Conservation (phyloP, 2,797 vertebrate species). For the Bucorvus abyssinicus region DNA sequence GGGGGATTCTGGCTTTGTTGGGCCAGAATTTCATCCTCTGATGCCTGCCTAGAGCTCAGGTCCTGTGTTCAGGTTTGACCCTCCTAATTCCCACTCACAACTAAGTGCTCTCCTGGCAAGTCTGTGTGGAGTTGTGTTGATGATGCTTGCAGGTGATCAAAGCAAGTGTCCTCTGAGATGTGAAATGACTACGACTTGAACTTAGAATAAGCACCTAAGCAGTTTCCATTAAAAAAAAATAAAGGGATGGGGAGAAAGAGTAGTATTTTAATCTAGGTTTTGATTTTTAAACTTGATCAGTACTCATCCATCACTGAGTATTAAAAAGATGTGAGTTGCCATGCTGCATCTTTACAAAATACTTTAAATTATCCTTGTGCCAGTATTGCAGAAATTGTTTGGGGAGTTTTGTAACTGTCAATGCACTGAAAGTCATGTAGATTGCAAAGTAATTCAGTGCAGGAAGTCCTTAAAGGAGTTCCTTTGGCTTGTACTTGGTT, state of each 20-base stretch:
- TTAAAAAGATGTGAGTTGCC: not conserved
- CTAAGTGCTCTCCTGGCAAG: not conserved
- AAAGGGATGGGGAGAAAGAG: not conserved
- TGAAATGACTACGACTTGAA: conserved; percentile 23
- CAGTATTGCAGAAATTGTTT: not conserved
- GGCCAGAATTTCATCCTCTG: not conserved
- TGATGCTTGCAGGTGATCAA: not conserved
- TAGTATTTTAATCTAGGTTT: not conserved
- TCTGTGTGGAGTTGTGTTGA: not conserved
- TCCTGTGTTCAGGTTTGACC: not conserved
- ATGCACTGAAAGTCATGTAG: not conserved
- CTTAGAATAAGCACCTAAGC: not conserved
- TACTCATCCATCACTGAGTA: not conserved
- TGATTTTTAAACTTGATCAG: not conserved
- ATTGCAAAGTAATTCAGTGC: conserved; percentile 3
- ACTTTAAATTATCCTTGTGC: not conserved
- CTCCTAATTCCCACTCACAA: not conserved
- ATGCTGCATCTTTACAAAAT: not conserved
- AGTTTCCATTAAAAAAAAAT: not conserved
- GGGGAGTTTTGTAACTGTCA: not conserved
- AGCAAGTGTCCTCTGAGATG: not conserved
- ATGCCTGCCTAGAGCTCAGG: not conserved
- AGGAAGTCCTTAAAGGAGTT: not conserved
- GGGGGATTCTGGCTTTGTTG: accelerated
- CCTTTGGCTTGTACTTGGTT: not conserved